Percentiles rank a stretch among this genome's conserved stretches.
Conservation (phyloP, 2,888 invertebrate genomes). For the Boloria selene region DNA sequence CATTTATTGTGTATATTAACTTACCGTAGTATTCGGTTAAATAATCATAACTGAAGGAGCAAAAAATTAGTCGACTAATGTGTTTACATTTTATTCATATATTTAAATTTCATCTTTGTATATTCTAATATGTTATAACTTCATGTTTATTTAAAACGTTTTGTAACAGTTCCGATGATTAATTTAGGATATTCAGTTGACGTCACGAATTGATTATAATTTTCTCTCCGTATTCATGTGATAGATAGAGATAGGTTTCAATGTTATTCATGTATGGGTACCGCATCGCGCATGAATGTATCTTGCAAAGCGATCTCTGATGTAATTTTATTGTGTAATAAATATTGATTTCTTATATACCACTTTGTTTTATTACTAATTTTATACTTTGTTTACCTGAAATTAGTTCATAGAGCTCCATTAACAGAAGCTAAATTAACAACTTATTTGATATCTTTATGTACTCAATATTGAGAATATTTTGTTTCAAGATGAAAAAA, state of each 20-base stretch:
- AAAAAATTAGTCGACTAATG: not conserved
- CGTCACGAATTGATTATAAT: not conserved
- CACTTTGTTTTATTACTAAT: slow-evolving; percentile 16
- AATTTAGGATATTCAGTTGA: too few species aligned
- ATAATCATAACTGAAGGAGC: slow-evolving; percentile 1
- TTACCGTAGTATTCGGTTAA: not conserved
- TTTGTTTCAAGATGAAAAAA: too few species aligned
- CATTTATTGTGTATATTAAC: too few species aligned
- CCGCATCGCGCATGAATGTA: not conserved
- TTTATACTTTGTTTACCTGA: not conserved
- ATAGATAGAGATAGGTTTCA: slow-evolving; percentile 8
- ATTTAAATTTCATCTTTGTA: slow-evolving; percentile 3
- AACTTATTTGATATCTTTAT: too few species aligned
- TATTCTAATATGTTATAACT: slow-evolving; percentile 1
- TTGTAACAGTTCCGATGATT: slow-evolving; percentile 8
- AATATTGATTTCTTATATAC: slow-evolving; percentile 29
- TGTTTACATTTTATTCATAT: slow-evolving; percentile 15
- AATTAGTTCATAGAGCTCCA: too few species aligned
- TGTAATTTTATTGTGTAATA: slow-evolving; percentile 13
- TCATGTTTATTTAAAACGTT: slow-evolving; percentile 9
- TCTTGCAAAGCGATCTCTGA: not conserved
- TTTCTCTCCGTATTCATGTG: slow-evolving; percentile 6
- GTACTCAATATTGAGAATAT: too few species aligned
- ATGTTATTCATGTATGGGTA: not conserved
- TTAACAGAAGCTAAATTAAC: too few species aligned